Conservation (phyloP, 2,797 vertebrate species). For the Peromyscus attwateri region DNA sequence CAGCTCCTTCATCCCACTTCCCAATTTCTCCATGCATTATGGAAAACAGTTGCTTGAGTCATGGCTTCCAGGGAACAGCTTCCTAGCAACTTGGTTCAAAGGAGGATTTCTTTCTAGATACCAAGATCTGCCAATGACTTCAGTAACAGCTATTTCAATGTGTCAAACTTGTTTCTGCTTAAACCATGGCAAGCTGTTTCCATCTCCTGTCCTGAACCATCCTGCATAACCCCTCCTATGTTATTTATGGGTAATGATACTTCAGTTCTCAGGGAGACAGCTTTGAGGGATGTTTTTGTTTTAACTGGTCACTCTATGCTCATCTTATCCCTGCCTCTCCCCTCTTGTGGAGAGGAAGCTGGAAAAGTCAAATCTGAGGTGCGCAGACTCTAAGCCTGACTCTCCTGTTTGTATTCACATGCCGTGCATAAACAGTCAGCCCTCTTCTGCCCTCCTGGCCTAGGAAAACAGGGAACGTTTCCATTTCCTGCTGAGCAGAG, state of each 20-base stretch:
- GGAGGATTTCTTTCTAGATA: not conserved
- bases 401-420: not conserved
- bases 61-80: not conserved
- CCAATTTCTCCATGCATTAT: not conserved
- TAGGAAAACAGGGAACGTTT: not conserved
- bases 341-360: not conserved
- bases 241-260: not conserved
- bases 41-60: not conserved
- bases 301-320: not conserved
- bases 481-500: not conserved
- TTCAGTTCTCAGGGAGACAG: not conserved
- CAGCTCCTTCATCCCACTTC: not conserved
- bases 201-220: not conserved
- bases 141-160: not conserved
- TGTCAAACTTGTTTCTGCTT: constrained; percentile 13
- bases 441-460: not conserved
- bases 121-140: not conserved
- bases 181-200: constrained; percentile 18
- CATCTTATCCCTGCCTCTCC: not conserved
- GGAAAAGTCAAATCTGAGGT: not conserved
- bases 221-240: not conserved
- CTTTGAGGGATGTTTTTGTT: not conserved
- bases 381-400: not conserved
- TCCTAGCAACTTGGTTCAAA: not conserved
- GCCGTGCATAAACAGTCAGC: not conserved